Base-by-base conservation (phyloP, 2,888 invertebrate species). In the Criorhina ranunculi region DNA sequence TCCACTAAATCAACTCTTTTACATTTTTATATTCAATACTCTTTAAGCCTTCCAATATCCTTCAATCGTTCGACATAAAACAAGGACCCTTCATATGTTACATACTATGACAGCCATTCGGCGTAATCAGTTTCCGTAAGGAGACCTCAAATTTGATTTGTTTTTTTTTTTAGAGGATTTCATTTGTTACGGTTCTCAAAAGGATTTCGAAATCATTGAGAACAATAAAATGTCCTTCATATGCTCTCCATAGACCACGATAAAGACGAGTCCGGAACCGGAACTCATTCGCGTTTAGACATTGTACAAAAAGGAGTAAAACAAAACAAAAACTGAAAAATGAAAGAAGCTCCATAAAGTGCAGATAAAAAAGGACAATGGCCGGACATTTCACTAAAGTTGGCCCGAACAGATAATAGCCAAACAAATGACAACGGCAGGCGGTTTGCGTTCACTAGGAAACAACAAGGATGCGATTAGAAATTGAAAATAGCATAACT, bases 341-440 rank as follows among this genome's bases (percentile, higher is more conserved):
- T 76, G 57, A 67, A 70, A 49, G 24, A 40, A 49, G 62, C 31
- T 42, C 40, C 64, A 82, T 66, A 77, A 60, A 67, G 57, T 49
- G 46, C 62, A 67, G 78, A 78, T 78, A 83, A 83, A 83, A 83
- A 73, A 67, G 78, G 83, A 79, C 83, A 73, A 83, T 73, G 51
- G 72, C 62, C 35, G 67, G 73, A 62, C 73, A 79, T 83, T 78
- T 79, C 29, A 67, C 51, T 67, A 53, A 78, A 72, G 66, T 66
- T 72, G 19, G 64, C 37, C 82, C 46, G 4, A 60, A 57, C 29
- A 72, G 66, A 72, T 62, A 37, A 55, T 55, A 64, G n/a, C 24
- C 24, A 53, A 46, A 66, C 59, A 60, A 60, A 69, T 53, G 69
- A 64, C 73, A 67, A 67, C 42, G 37, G 53, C 53, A 60, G 55